phyloP scores from a whole-genome alignment of 2,797 vertebrate genomes.

The Rachycentron canadum region DNA sequence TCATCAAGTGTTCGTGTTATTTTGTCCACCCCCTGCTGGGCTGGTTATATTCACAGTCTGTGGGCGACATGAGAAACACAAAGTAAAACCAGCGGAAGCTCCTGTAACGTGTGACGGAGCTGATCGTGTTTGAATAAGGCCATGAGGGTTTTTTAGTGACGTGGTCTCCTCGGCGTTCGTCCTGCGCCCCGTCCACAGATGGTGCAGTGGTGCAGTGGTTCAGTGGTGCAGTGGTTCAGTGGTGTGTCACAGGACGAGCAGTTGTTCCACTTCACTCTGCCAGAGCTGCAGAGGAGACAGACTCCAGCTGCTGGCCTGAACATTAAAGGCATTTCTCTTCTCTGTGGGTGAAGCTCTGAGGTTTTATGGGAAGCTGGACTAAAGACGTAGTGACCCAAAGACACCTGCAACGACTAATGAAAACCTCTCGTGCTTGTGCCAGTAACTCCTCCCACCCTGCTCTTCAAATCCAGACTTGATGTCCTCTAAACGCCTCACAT shows the following conservation, averaged over 20 bases:
- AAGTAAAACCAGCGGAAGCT: neutral
- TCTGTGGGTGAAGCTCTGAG: neutral
- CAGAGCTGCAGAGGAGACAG: constrained; percentile 22
- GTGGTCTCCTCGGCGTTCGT: neutral
- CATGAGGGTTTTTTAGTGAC: neutral
- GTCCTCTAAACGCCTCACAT: no score
- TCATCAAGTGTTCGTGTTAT: neutral
- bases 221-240: no score
- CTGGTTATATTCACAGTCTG: neutral
- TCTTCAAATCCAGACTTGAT: no score
- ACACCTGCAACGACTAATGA: constrained; percentile 22
- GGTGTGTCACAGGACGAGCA: constrained; percentile 7
- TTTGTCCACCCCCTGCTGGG: neutral
- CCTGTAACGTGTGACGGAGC: neutral
- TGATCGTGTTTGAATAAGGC: neutral
- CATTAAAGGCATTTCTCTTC: constrained; percentile 26
- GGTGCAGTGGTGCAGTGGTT: constrained; percentile 2
- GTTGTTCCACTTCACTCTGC: constrained; percentile 48
- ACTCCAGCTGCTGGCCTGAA: constrained; percentile 25
- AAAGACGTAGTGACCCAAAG: neutral
- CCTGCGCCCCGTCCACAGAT: constrained; percentile 13
- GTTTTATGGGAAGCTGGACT: neutral
- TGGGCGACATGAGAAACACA: neutral
- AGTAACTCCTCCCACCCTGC: no score
- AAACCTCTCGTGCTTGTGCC: no score